A percentile compares a stretch with the other conserved stretches of the same genome.
Evolutionary conservation across 2,797 vertebrate genomes (phyloP).

Genomic region (Amazonetta brasiliensis): DNA sequence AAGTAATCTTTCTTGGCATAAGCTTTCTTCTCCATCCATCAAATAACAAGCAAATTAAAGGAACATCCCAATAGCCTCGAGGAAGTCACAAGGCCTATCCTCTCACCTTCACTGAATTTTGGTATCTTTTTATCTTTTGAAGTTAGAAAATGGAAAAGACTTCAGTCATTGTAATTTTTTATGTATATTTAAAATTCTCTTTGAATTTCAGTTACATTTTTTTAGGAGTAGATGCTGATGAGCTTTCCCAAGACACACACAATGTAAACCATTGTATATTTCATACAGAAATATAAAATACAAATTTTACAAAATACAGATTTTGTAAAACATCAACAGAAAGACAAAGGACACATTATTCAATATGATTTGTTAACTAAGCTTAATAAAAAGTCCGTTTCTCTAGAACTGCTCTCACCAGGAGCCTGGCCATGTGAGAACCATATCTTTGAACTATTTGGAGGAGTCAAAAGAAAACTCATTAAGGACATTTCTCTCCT

Average conservation of each 20-base stretch:
- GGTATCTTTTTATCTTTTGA: background rate
- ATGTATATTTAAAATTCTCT: background rate
- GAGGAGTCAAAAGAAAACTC: background rate
- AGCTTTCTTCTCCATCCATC: background rate
- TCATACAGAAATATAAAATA: no score
- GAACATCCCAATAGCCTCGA: background rate
- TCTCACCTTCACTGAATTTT: background rate
- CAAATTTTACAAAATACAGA: accelerated
- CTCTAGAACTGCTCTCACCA: background rate
- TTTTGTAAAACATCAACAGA: background rate
- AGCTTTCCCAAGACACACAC: background rate
- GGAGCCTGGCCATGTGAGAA: background rate
- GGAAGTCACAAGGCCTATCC: background rate
- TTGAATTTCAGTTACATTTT: background rate
- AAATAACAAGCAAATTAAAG: background rate
- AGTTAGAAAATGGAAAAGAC: background rate
- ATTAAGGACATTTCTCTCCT: background rate
- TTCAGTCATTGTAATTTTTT: background rate
- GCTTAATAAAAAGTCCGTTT: background rate
- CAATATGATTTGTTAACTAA: background rate
- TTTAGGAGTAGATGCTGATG: background rate
- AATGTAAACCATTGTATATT: background rate
- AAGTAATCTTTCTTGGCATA: background rate
- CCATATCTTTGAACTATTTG: background rate
- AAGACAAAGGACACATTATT: accelerated